Base-by-base conservation (phyloP, 2,797 vertebrate species). In the Arremon brunneinucha region DNA sequence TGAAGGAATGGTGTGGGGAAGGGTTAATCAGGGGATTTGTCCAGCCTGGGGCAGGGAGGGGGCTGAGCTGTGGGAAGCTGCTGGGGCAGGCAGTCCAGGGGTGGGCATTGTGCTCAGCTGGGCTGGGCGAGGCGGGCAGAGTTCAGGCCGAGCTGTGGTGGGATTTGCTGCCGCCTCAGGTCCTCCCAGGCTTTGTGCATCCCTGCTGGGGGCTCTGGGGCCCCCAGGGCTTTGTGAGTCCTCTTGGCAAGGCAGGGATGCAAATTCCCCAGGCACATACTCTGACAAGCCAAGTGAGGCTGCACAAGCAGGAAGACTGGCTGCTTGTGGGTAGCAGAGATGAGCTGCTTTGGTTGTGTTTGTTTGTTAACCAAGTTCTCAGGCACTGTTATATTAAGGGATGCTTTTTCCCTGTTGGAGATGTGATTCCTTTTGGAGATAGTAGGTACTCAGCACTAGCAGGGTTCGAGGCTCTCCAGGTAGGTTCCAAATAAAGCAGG, bases 11-110 rank as follows among this genome's bases (percentile, higher is more conserved):
- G 57, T 18, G 17, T 35, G 79, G 87, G 92, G 55, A 87, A 41
- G 44, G 41, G 59, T 92, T 94, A 37, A n/a, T 87, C 47, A 17
- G 27, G 41, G 76, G 93, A 86, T 93, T 89, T 39, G 93, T 93
- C 81, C 39, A 28, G 68, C 76, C 74, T 6, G 1, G 64, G 37
- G 12, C 0, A 0, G 46, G 35, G 28, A 37, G 18, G 10, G 34
- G 14, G 35, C 11, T 37, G 69, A 72, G 83, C 64, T 18, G 55
- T 8, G 60, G 77, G 65, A 88, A 94, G 82, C 74, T 34, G 59
- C 50, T 9, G 89, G 11, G 70, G 74, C 84, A 67, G 2, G 67
- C 55, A 47, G 19, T 7, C 27, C 62, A 28, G 21, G 35, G 57
- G 6, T 9, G 2, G 32, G 35, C 70, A 39, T 84, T 95, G 92